These are phyloP conservation scores for Xenopus laevis DNA, from an alignment of 2,113 vertebrate genomes.

Conservation along the genomic window DNA sequence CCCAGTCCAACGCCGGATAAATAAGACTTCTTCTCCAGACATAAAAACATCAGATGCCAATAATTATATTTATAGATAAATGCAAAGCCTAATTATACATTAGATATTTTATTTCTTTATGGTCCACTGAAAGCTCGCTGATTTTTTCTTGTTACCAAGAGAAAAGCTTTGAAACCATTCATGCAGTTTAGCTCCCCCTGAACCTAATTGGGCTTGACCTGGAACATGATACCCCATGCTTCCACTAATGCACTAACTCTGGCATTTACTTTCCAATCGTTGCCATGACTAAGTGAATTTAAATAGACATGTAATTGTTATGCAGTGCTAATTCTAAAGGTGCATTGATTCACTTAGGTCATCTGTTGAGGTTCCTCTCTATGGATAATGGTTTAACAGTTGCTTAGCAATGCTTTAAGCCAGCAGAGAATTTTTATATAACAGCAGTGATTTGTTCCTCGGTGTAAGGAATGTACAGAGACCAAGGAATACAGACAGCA, in stretches of 20 bases:
- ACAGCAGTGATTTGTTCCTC: background rate
- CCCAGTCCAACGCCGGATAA: no score
- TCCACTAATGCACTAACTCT: background rate
- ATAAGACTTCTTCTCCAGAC: no score
- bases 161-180: background rate
- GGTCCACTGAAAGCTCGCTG: no score
- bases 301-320: conserved; percentile 2
- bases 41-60: no score
- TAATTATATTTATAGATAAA: no score
- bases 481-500: no score
- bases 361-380: background rate
- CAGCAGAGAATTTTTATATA: background rate
- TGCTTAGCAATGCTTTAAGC: background rate
- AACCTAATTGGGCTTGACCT: background rate
- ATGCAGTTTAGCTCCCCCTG: background rate
- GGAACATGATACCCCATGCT: background rate
- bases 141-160: no score
- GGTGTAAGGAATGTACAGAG: no score
- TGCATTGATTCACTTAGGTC: background rate
- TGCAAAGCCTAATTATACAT: no score
- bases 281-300: background rate
- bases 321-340: background rate
- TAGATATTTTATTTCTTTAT: no score
- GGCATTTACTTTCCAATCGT: background rate
- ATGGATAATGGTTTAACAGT: background rate